Evolutionary conservation across 2,113 vertebrate genomes (phyloP).

Genomic region (Myotis yumanensis): DNA sequence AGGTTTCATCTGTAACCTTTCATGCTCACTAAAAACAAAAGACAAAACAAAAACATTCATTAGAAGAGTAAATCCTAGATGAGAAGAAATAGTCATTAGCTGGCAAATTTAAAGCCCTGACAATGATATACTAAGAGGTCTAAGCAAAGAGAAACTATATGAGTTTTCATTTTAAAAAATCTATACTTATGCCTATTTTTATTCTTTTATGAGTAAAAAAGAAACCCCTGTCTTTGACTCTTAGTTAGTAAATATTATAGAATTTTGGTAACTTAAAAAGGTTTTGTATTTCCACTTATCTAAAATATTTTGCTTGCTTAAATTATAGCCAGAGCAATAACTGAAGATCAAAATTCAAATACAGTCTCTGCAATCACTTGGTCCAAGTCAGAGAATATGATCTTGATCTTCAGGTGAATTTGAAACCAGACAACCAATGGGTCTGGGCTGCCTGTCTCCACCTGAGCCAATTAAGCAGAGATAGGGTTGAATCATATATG

Average conservation of each 20-base stretch:
- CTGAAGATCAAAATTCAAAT: conserved; percentile 7
- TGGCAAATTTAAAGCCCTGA: background rate
- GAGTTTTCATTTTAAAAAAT: background rate
- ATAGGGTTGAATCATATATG: no score
- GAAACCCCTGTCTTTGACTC: background rate
- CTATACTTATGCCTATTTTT: background rate
- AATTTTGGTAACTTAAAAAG: background rate
- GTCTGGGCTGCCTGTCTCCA: no score
- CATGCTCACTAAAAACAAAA: background rate
- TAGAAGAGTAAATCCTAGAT: background rate
- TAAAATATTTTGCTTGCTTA: conserved; percentile 37
- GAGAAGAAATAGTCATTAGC: background rate
- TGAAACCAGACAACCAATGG: no score
- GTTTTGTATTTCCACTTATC: background rate
- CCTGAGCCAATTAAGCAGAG: no score
- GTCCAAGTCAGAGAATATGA: background rate
- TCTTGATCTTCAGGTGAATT: conserved; percentile 5
- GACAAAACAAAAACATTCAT: background rate
- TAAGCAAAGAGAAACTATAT: background rate
- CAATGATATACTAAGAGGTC: background rate
- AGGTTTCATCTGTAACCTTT: background rate
- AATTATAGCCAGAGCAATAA: background rate
- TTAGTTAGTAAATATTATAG: background rate
- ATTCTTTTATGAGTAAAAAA: background rate
- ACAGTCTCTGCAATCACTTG: background rate